A percentile compares a stretch with the other conserved stretches of the same genome.
These are phyloP conservation scores for Dryomyza anilis DNA, from an alignment of 2,888 invertebrate genomes.

Conservation along the genomic window DNA sequence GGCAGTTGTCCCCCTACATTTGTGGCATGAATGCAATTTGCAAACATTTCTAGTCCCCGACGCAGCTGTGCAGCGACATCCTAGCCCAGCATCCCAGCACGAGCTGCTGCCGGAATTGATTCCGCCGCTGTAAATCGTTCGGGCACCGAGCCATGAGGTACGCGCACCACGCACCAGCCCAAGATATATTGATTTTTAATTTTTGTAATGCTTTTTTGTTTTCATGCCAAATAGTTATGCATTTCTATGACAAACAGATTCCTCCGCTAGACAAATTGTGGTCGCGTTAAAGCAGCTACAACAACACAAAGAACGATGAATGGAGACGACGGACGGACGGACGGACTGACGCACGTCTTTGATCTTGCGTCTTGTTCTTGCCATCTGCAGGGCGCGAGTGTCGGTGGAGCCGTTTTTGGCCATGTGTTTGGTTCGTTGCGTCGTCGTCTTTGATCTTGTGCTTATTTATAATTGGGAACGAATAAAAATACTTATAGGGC, in stretches of 20 bases:
- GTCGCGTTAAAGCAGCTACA: background rate
- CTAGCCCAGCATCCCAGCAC: too few relatives aligned
- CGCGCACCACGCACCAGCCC: background rate
- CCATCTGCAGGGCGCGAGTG: background rate
- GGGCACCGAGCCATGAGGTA: background rate
- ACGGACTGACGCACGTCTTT: background rate
- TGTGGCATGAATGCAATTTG: conserved; percentile 32
- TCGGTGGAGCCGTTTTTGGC: background rate
- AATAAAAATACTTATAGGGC: conserved; percentile 25
- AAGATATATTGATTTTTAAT: background rate
- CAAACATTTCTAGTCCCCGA: conserved; percentile 22
- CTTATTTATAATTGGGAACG: conserved; percentile 33
- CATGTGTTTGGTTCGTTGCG: too few relatives aligned
- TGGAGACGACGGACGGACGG: background rate
- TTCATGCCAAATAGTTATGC: too few relatives aligned
- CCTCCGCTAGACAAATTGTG: background rate
- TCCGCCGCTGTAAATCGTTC: background rate
- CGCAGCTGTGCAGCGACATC: too few relatives aligned
- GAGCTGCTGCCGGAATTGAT: conserved; percentile 1
- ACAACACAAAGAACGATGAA: background rate
- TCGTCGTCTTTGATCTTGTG: conserved; percentile 37
- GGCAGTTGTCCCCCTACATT: conserved; percentile 36
- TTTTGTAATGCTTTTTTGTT: too few relatives aligned
- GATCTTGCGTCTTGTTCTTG: background rate
- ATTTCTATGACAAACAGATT: background rate